These are phyloP conservation scores for Cancer borealis DNA, from an alignment of 2,888 invertebrate species.

Conservation along the genomic window DNA sequence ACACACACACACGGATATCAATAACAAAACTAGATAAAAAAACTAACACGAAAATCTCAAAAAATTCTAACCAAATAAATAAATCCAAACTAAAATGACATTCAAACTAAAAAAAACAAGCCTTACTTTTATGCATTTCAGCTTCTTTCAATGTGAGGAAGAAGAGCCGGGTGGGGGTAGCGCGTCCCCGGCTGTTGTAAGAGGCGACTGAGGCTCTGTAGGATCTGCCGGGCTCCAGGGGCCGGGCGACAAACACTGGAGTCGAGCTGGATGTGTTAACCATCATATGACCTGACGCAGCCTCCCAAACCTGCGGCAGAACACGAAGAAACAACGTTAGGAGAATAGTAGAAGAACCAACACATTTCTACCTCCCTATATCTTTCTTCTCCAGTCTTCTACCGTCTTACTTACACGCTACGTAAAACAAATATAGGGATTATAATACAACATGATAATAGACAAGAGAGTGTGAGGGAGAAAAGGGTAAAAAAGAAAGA, in stretches of 20 bases:
- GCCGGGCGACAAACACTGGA: slow-evolving; percentile 57
- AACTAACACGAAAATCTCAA: background rate
- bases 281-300: background rate
- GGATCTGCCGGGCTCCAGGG: slow-evolving; percentile 39
- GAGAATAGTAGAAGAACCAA: background rate
- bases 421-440: background rate
- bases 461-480: background rate
- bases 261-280: slow-evolving; percentile 33
- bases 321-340: background rate
- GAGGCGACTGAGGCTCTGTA: slow-evolving; percentile 49
- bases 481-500: background rate
- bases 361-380: background rate
- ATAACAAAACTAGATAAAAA: background rate
- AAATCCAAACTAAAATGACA: background rate
- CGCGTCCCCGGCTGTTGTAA: slow-evolving; percentile 55
- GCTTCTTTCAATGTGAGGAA: slow-evolving; percentile 66
- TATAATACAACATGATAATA: background rate
- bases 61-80: background rate
- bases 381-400: background rate
- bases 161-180: slow-evolving; percentile 35
- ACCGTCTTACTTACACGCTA: background rate
- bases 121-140: slow-evolving; percentile 70
- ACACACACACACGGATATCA: background rate
- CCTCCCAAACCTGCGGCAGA: slow-evolving; percentile 58
- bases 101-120: background rate